Evolutionary conservation across 92 coral and sea anemone species (phyloP).

Genomic region (Plumapathes pennacea): DNA sequence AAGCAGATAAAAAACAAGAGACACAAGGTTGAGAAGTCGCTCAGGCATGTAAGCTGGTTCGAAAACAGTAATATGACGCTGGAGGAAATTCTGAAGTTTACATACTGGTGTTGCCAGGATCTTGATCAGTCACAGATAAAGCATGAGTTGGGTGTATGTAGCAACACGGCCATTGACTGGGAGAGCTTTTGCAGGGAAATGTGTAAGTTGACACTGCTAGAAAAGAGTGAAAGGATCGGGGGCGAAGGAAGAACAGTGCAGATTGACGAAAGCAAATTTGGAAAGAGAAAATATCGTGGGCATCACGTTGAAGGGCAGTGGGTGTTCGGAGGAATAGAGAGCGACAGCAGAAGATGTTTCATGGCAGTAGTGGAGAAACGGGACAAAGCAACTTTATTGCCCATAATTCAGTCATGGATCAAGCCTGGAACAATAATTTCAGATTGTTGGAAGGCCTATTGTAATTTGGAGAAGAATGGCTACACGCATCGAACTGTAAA

Average conservation of each 20-base stretch:
- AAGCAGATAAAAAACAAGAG: conserved; percentile 20
- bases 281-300: conserved; percentile 52
- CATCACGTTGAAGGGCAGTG: conserved; percentile 61
- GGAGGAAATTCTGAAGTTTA: conserved; percentile 58
- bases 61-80: conserved; percentile 59
- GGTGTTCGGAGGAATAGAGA: conserved; percentile 64
- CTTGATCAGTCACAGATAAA: conserved; percentile 46
- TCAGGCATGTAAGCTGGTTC: conserved; percentile 59
- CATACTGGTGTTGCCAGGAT: conserved; percentile 54
- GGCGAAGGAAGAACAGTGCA: too few species aligned
- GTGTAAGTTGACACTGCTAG: conserved; percentile 38
- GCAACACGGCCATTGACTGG: conserved; percentile 55
- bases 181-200: conserved; percentile 57
- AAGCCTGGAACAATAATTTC: conserved; percentile 53
- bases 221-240: conserved; percentile 16
- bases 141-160: conserved; percentile 21
- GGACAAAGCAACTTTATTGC: conserved; percentile 43
- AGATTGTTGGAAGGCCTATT: conserved; percentile 56
- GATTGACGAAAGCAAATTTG: conserved; percentile 17
- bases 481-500: conserved; percentile 46
- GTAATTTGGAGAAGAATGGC: conserved; percentile 43
- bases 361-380: conserved; percentile 55
- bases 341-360: conserved; percentile 36
- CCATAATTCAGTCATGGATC: conserved; percentile 44
- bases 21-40: conserved; percentile 37